Conservation (phyloP, 1,140 invertebrate species). For the Melitaea cinxia region DNA sequence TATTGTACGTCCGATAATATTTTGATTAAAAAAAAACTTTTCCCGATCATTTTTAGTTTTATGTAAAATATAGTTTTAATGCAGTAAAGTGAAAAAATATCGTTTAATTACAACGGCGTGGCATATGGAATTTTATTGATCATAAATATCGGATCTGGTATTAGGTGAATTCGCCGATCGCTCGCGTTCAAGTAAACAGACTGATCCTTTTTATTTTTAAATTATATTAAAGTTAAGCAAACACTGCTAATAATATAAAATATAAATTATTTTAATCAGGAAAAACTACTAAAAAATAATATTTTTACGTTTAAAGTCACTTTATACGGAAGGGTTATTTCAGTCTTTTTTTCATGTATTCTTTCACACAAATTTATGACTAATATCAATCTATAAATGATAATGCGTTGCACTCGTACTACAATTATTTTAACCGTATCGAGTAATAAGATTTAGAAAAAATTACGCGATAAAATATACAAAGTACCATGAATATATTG, state of each 20-base stretch:
- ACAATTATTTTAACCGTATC: too few species aligned
- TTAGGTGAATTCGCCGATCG: constrained; percentile 48
- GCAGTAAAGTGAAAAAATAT: constrained; percentile 39
- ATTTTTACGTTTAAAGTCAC: too few species aligned
- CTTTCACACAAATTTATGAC: too few species aligned
- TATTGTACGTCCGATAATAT: constrained; percentile 52
- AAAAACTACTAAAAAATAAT: neutral
- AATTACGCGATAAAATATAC: too few species aligned
- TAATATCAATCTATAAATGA: too few species aligned
- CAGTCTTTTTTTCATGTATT: too few species aligned
- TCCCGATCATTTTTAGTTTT: constrained; percentile 36
- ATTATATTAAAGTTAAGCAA: constrained; percentile 57
- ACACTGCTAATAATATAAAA: too few species aligned
- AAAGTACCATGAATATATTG: too few species aligned
- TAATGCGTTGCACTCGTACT: too few species aligned
- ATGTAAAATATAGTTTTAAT: constrained; percentile 46
- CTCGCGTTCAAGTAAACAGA: constrained; percentile 47
- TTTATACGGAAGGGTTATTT: too few species aligned
- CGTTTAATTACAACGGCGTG: constrained; percentile 51
- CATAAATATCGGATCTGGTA: constrained; percentile 71
- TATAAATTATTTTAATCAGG: constrained; percentile 19
- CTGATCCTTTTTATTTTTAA: constrained; percentile 62
- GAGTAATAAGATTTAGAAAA: too few species aligned
- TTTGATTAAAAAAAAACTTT: constrained; percentile 29
- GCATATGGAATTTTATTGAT: constrained; percentile 61